These are phyloP conservation scores for Bufo gargarizans DNA, from an alignment of 2,113 vertebrate species.

Conservation along the genomic window DNA sequence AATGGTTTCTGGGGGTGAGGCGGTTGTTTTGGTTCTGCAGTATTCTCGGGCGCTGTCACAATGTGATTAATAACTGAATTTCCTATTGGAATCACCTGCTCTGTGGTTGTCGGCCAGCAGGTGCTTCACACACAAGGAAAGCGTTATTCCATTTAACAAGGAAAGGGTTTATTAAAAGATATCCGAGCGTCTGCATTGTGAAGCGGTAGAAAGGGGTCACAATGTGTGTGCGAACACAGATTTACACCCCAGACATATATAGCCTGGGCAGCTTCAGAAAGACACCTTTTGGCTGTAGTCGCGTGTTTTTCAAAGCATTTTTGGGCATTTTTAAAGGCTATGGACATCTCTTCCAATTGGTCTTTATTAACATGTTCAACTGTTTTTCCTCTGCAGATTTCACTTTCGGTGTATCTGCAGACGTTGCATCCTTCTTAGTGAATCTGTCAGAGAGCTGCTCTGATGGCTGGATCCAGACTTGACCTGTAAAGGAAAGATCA, in stretches of 20 bases:
- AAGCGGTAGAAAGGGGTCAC: not conserved
- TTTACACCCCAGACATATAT: not conserved
- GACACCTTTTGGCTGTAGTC: not conserved
- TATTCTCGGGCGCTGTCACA: slow-evolving; percentile 12
- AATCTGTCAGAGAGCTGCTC: too few species aligned
- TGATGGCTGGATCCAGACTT: too few species aligned
- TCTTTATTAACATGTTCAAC: too few species aligned
- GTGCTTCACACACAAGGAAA: slow-evolving; percentile 24
- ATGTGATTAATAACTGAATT: slow-evolving; percentile 36
- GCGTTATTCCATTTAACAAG: slow-evolving; percentile 4
- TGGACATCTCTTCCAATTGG: too few species aligned
- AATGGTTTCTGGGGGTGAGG: not conserved
- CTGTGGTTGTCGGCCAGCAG: slow-evolving; percentile 34
- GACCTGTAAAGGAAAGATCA: too few species aligned
- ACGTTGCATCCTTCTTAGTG: too few species aligned
- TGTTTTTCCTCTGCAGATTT: too few species aligned
- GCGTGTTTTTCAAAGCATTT: too few species aligned
- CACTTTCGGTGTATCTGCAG: too few species aligned
- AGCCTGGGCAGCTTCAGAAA: too few species aligned
- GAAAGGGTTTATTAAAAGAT: slow-evolving; percentile 1
- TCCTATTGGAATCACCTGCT: slow-evolving; percentile 23
- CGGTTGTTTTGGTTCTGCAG: not conserved
- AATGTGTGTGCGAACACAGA: not conserved
- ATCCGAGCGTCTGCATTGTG: not conserved
- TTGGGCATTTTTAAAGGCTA: too few species aligned